Evolutionary conservation across 2,797 vertebrate species (phyloP), one percentile per base, ranked within the genome.

Genomic region (Gephyroberyx darwinii): DNA sequence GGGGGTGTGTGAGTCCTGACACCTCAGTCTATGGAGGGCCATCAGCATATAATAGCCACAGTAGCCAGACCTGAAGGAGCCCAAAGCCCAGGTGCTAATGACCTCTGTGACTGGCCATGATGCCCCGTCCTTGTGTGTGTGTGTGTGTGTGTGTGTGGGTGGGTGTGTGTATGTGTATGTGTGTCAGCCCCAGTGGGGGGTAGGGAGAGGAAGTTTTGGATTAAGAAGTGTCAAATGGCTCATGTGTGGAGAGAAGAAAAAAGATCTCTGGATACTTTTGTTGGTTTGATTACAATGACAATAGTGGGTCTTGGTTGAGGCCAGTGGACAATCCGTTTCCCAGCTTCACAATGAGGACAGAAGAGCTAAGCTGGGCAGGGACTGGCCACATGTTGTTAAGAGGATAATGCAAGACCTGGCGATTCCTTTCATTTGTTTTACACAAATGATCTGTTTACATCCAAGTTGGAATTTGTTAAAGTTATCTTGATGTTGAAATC

Each of bases 21-120:
- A 82, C 81, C 70, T 85, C 77, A n/a, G 6, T 63, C 71, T 70
- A 69, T 39, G 55, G 41, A 69, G 65, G 64, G 66, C 22, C 53
- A 75, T 71, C 66, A 82, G 68, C 78, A 59, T 67, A 65, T 66
- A 62, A 74, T 58, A 74, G 45, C 66, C 80, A 53, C 68, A 77
- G 66, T 74, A 59, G 70, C 33, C 70, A 84, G 86, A 76, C 85
- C 81, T 64, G 47, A 75, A 75, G 74, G 77, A 85, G 82, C 80
- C 80, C 72, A 39, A 63, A 85, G 76, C 66, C 66, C 60, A 83
- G 76, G 84, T 85, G 86, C 77, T 89, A 89, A 90, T 87, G 85
- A 85, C 75, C 53, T 66, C 69, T 72, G 81, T 70, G 70, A 69
- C 35, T 19, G 55, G 55, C 57, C 22, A 90, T 83, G 84, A 80